These are phyloP conservation scores for Grammomys surdaster DNA, from an alignment of 2,113 vertebrate genomes.

Conservation along the genomic window DNA sequence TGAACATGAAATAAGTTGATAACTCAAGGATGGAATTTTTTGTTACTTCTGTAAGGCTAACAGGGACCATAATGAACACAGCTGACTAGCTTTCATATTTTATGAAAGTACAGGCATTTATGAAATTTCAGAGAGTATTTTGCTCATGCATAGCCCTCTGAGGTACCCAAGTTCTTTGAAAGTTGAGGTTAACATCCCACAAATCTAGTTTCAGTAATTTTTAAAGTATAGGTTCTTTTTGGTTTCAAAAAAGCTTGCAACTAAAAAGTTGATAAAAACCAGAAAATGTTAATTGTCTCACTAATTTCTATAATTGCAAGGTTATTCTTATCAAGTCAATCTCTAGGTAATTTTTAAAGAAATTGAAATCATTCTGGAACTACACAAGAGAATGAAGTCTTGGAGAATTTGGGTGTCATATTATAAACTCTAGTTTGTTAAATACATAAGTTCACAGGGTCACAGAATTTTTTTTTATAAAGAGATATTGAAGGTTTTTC, in stretches of 20 bases:
- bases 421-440: not conserved
- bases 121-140: not conserved
- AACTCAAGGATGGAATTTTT: not conserved
- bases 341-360: not conserved
- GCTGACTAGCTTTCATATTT: not conserved
- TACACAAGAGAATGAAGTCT: not conserved
- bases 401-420: not conserved
- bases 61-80: not conserved
- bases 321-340: not conserved
- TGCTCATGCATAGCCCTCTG: not conserved
- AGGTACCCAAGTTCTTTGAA: not conserved
- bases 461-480: not conserved
- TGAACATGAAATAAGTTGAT: not conserved
- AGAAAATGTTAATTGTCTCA: not conserved
- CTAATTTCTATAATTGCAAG: slow-evolving; percentile 10
- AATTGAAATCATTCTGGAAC: not conserved
- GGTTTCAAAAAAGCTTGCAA: not conserved
- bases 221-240: not conserved
- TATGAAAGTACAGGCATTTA: not conserved
- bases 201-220: not conserved
- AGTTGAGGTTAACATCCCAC: not conserved
- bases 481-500: not conserved
- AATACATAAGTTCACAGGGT: not conserved
- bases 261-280: not conserved
- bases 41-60: not conserved